phyloP scores from a whole-genome alignment of 1,140 invertebrate genomes.

The Camponotus vicinus region DNA sequence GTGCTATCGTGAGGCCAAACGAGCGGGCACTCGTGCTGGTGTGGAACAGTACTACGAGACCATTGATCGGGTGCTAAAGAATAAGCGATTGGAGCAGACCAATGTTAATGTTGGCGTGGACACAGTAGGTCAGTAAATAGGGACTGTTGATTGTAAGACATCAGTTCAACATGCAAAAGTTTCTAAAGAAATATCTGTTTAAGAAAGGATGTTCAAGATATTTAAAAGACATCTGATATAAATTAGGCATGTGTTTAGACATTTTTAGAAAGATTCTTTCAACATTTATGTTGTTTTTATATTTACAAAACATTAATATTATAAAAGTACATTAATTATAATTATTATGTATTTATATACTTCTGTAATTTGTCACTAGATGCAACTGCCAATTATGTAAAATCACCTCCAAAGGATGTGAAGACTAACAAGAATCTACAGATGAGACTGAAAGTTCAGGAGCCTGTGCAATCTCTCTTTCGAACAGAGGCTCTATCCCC shows the following conservation, averaged over 20 bases:
- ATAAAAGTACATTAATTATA: background rate
- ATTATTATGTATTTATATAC: background rate
- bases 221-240: background rate
- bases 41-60: constrained; percentile 84
- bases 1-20: constrained; percentile 84
- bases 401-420: constrained; percentile 83
- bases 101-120: constrained; percentile 78
- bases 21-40: constrained; percentile 79
- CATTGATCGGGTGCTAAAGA: constrained; percentile 82
- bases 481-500: constrained; percentile 82
- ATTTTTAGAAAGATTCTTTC: background rate
- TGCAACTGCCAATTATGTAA: constrained; percentile 72
- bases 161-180: background rate
- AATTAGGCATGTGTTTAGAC: background rate
- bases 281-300: background rate
- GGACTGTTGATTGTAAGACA: too few species aligned
- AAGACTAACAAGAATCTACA: constrained; percentile 85
- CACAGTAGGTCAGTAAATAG: constrained; percentile 80
- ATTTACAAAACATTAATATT: background rate
- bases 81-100: constrained; percentile 72
- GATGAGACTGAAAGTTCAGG: constrained; percentile 81
- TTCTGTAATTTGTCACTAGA: constrained; percentile 71
- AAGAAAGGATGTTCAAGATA: too few species aligned
- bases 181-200: background rate
- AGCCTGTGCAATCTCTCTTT: constrained; percentile 80